phyloP scores from a whole-genome alignment of 2,113 vertebrate genomes.

The Dicerorhinus sumatrensis region DNA sequence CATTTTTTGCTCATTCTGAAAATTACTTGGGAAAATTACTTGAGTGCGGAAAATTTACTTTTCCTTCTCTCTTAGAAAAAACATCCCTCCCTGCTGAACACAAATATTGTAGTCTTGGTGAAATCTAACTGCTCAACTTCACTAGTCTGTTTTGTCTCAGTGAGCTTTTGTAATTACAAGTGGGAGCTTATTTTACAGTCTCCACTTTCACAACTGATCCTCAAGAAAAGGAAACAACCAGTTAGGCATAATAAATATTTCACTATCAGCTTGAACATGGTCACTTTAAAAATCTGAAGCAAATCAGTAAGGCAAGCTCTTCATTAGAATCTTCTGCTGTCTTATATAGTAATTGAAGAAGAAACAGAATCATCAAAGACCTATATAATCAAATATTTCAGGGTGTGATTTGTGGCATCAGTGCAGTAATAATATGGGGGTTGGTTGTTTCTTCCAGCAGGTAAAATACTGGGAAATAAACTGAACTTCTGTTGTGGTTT shows the following conservation, averaged over 20 bases:
- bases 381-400: slow-evolving; percentile 1
- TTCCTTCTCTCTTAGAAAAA: slow-evolving; percentile 50
- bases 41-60: slow-evolving; percentile 58
- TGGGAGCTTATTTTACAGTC: neutral
- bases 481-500: neutral
- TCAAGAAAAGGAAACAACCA: slow-evolving; percentile 3
- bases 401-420: slow-evolving; percentile 5
- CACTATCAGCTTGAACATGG: neutral
- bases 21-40: slow-evolving; percentile 65
- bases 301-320: slow-evolving; percentile 14
- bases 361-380: neutral
- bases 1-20: slow-evolving; percentile 58
- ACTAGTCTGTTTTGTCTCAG: slow-evolving; percentile 13
- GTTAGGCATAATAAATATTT: slow-evolving; percentile 40
- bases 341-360: neutral
- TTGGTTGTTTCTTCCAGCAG: neutral
- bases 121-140: neutral
- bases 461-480: slow-evolving; percentile 22
- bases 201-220: neutral
- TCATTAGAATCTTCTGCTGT: neutral
- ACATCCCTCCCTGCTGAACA: neutral
- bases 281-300: slow-evolving; percentile 23
- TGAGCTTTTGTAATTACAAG: neutral
- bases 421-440: neutral
- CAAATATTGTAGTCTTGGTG: slow-evolving; percentile 33